Evolutionary conservation across 2,888 invertebrate species (phyloP).

Genomic region (Reticulitermes lucifugus): DNA sequence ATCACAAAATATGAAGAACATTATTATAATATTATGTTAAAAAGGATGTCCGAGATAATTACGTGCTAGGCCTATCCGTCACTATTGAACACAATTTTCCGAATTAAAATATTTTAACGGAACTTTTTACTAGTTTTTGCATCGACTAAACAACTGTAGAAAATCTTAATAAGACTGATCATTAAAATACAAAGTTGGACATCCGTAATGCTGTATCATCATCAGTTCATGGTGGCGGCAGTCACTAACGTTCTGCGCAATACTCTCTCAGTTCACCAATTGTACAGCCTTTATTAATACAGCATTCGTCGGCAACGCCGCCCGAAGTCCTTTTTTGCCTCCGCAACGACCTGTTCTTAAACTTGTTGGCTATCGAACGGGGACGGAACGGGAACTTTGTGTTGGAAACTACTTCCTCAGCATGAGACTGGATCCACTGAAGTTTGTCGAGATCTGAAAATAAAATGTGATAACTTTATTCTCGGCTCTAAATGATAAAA

Average conservation of each 20-base stretch:
- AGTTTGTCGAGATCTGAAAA: not conserved
- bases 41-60: too few species aligned
- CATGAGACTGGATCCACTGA: not conserved
- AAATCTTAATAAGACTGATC: not conserved
- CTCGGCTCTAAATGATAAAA: not conserved
- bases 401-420: not conserved
- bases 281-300: conserved; percentile 17
- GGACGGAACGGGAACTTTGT: conserved; percentile 38
- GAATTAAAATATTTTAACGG: too few species aligned
- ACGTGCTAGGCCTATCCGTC: too few species aligned
- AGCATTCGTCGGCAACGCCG: conserved; percentile 19
- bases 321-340: not conserved
- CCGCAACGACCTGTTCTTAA: not conserved
- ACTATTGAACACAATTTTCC: too few species aligned
- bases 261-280: not conserved
- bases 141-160: not conserved
- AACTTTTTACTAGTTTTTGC: too few species aligned
- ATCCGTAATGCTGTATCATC: not conserved
- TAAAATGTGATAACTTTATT: not conserved
- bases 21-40: too few species aligned
- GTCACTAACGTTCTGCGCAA: not conserved
- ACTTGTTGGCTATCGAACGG: not conserved
- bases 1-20: too few species aligned
- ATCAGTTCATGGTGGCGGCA: not conserved
- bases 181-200: not conserved